Evolutionary conservation across 2,113 vertebrate genomes (phyloP).

Genomic region (Tachysurus vachellii): DNA sequence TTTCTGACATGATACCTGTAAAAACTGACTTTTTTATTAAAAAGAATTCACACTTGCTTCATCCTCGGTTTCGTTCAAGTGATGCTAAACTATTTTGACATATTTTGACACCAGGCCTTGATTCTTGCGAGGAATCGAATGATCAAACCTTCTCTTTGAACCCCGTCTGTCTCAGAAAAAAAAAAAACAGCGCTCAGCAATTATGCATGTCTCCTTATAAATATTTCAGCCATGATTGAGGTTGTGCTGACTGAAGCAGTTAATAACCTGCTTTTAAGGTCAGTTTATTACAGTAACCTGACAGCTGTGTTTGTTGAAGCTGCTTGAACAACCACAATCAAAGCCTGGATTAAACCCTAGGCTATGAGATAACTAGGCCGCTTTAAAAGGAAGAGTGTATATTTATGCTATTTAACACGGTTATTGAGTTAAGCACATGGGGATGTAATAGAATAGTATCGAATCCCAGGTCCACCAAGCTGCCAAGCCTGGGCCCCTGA

Average conservation of each 20-base stretch:
- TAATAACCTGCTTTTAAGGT: constrained; percentile 24
- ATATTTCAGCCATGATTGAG: constrained; percentile 14
- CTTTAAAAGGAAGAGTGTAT: not conserved
- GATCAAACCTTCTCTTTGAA: constrained; percentile 3
- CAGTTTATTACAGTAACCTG: constrained; percentile 16
- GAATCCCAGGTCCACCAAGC: no score
- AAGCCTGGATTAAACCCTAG: not conserved
- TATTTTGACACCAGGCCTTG: constrained; percentile 17
- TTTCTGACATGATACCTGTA: not conserved
- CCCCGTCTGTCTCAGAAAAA: not conserved
- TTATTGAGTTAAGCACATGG: not conserved
- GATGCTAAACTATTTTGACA: not conserved
- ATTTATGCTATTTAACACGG: not conserved
- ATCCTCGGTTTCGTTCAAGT: not conserved
- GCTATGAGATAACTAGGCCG: not conserved
- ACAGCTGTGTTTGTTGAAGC: constrained; percentile 1
- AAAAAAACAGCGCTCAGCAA: constrained; percentile 1
- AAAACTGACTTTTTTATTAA: not conserved
- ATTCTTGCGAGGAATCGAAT: constrained; percentile 10
- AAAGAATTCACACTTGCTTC: not conserved
- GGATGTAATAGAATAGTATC: not conserved
- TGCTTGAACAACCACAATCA: not conserved
- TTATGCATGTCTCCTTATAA: constrained; percentile 24
- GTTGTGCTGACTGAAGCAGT: constrained; percentile 19
- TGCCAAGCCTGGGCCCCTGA: no score